Evolutionary conservation across 2,888 invertebrate genomes (phyloP).

Genomic region (Thyatira batis): DNA sequence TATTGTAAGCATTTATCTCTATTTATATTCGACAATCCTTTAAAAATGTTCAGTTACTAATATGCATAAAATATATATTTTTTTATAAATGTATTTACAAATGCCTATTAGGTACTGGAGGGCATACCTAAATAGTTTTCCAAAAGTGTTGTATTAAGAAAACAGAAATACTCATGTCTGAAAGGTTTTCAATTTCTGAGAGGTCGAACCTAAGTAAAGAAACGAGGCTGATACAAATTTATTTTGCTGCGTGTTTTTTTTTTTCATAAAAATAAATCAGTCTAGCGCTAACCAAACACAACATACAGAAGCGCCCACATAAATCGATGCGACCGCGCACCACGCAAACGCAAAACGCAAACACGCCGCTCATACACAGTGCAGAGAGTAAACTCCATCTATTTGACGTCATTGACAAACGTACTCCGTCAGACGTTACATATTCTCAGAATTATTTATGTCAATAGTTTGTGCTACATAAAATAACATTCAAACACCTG

Average conservation of each 20-base stretch:
- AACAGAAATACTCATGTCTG: too few relatives aligned
- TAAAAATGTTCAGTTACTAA: too few relatives aligned
- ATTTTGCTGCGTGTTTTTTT: not conserved
- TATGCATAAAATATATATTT: not conserved
- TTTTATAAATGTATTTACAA: too few relatives aligned
- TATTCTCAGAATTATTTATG: conserved; percentile 33
- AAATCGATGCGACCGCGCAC: conserved; percentile 26
- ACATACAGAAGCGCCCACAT: conserved; percentile 41
- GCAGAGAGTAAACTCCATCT: conserved; percentile 28
- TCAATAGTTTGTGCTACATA: conserved; percentile 15
- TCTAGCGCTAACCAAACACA: conserved; percentile 11
- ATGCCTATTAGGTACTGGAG: too few relatives aligned
- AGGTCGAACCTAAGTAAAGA: too few relatives aligned
- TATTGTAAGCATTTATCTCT: not conserved
- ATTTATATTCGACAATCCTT: too few relatives aligned
- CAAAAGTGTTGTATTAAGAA: too few relatives aligned
- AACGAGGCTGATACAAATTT: too few relatives aligned
- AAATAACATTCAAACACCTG: not conserved
- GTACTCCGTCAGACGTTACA: conserved; percentile 21
- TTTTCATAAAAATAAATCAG: not conserved
- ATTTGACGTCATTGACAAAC: conserved; percentile 37
- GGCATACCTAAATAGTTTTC: too few relatives aligned
- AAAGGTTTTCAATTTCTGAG: too few relatives aligned
- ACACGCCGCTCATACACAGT: conserved; percentile 5
- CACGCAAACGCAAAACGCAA: conserved; percentile 30